Evolutionary conservation across 2,888 invertebrate genomes (phyloP).

Genomic region (Drosophila kuntzei): DNA sequence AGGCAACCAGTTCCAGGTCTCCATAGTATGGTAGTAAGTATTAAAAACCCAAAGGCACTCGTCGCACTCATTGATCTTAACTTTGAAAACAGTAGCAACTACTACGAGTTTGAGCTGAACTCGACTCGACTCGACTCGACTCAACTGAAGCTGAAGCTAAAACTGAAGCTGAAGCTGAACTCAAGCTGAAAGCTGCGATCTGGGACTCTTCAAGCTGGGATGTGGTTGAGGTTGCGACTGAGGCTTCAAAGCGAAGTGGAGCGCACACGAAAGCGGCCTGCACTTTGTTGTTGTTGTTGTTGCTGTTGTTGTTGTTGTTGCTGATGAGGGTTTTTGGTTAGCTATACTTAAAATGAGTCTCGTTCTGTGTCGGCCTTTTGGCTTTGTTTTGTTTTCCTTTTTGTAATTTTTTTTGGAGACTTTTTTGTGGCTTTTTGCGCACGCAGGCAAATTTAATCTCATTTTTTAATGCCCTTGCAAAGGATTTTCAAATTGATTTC

Average conservation of each 20-base stretch:
- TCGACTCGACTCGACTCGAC: background rate
- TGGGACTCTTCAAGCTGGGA: constrained; percentile 54
- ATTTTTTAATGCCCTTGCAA: constrained; percentile 76
- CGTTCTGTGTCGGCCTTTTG: constrained; percentile 63
- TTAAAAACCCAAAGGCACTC: constrained; percentile 61
- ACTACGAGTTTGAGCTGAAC: constrained; percentile 45
- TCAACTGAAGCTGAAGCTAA: background rate
- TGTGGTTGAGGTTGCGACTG: constrained; percentile 19
- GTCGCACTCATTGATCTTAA: constrained; percentile 81
- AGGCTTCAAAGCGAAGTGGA: constrained; percentile 70
- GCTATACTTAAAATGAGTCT: constrained; percentile 70
- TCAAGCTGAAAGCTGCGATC: constrained; percentile 22
- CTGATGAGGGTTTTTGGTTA: constrained; percentile 73
- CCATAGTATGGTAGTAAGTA: constrained; percentile 16
- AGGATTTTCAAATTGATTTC: constrained; percentile 82
- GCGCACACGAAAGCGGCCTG: constrained; percentile 73
- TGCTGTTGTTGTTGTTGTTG: constrained; percentile 43
- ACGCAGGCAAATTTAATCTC: constrained; percentile 75
- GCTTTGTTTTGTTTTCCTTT: constrained; percentile 51
- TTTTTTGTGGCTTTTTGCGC: constrained; percentile 40
- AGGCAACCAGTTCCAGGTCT: constrained; percentile 47
- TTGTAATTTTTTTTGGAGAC: constrained; percentile 22
- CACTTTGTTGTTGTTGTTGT: constrained; percentile 74
- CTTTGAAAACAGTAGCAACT: constrained; percentile 83
- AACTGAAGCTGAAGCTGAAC: background rate